Evolutionary conservation across 2,797 vertebrate species (phyloP).

Genomic region (Alectoris magna): DNA sequence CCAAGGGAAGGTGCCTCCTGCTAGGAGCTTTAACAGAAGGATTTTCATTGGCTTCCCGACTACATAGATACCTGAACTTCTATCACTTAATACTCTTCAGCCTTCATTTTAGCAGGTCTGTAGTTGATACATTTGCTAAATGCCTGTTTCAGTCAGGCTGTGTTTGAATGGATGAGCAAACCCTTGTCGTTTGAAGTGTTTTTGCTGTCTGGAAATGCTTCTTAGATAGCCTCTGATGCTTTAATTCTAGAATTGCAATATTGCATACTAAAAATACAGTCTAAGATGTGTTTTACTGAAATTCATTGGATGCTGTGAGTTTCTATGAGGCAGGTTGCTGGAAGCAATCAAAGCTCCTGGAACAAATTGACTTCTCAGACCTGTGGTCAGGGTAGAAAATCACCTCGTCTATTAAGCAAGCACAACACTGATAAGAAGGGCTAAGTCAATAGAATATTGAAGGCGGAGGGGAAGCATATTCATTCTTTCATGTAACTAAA

Average conservation of each 20-base stretch:
- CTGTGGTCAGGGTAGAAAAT: background rate
- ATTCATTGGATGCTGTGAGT: background rate
- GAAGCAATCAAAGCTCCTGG: slow-evolving; percentile 11
- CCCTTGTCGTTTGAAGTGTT: background rate
- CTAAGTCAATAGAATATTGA: slow-evolving; percentile 10
- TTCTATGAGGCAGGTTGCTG: slow-evolving; percentile 20
- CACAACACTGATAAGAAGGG: background rate
- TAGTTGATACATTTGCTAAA: background rate
- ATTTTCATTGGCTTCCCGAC: background rate
- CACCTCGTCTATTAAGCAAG: background rate
- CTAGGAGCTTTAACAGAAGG: background rate
- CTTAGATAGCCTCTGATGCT: background rate
- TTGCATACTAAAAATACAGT: background rate
- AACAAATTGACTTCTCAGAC: slow-evolving; percentile 32
- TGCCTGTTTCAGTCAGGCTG: background rate
- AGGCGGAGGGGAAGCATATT: background rate
- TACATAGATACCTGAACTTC: background rate
- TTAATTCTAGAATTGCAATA: background rate
- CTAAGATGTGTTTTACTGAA: background rate
- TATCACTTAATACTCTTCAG: background rate
- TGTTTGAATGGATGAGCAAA: background rate
- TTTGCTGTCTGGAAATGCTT: background rate
- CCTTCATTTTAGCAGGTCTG: background rate
- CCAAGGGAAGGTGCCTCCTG: background rate
- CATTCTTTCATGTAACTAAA: background rate